Evolutionary conservation across 1,140 invertebrate genomes (phyloP), one percentile per base, ranked within the genome.

Genomic region (Orussus abietinus): DNA sequence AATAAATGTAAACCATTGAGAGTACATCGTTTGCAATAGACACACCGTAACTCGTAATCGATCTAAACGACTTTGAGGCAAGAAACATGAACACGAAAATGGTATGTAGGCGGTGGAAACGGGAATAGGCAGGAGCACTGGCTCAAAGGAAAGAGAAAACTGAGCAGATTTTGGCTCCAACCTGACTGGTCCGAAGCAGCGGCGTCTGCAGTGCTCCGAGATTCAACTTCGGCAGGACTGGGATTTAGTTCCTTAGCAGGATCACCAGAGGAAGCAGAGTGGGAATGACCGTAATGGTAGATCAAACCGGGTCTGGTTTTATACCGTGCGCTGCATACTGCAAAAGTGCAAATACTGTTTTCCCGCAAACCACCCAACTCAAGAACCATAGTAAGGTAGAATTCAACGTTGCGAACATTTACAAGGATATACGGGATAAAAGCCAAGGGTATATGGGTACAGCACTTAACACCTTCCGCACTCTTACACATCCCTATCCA

Each of bases 231-330:
- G 58, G 64, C 69, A 68, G 72, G 67, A 72, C 69, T 69, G 67
- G 69, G 68, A 71, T 69, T 72, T 70, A 69, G 69, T 72, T 74
- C 71, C 71, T 72, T 69, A 71, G 68, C 71, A 74, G 69, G 71
- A 71, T 74, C 71, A 70, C 71, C 71, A 59, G 71, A 74, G 71
- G 71, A 74, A 71, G 69, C 71, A 74, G 71, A 74, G 79, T 96
- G 94, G 60, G 91, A 92, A 80, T 96, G 93, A 69, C 87, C 86
- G 79, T 92, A 93, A 81, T 98, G 95, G 80, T 97, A 97, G 55
- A 90, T 92, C 59, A 98, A 80, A 55, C 95, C 95, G 47, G 94
- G 92, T 53, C 93, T 82, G 36, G 92, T 96, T 79, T 98, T 97
- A 84, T 97, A 98, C 62, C 92, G 85, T 62, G 91, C 92, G 67